phyloP scores from a whole-genome alignment of 2,113 vertebrate species.

The Hucho hucho region DNA sequence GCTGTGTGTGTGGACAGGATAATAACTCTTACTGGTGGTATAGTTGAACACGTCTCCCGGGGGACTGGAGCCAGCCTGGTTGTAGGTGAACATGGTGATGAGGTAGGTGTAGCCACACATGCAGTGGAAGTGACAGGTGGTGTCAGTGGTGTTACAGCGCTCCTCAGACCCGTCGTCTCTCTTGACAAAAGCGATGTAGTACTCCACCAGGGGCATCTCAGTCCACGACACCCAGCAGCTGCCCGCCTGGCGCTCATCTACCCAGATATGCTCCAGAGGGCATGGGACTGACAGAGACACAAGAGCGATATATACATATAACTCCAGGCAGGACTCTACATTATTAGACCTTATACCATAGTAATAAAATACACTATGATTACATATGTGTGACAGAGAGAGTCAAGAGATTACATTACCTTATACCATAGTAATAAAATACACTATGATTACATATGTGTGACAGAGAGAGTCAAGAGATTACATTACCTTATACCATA shows the following conservation, averaged over 20 bases:
- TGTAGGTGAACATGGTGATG: slow-evolving; percentile 86
- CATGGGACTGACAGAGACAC: slow-evolving; percentile 79
- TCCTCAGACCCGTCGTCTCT: slow-evolving; percentile 85
- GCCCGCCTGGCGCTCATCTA: slow-evolving; percentile 75
- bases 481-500: no score
- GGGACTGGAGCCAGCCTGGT: slow-evolving; percentile 83
- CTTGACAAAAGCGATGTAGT: slow-evolving; percentile 87
- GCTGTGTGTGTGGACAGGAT: background rate
- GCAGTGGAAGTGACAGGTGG: slow-evolving; percentile 78
- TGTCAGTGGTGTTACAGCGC: slow-evolving; percentile 84
- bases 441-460: no score
- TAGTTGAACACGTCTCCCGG: slow-evolving; percentile 80
- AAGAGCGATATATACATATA: background rate
- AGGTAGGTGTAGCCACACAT: slow-evolving; percentile 88
- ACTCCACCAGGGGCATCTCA: slow-evolving; percentile 68
- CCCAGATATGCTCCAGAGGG: slow-evolving; percentile 74
- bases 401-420: no score
- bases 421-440: no score
- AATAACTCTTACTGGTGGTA: slow-evolving; percentile 78
- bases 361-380: no score
- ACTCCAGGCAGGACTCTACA: background rate
- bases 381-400: no score
- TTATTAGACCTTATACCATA: background rate
- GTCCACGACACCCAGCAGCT: slow-evolving; percentile 83
- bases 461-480: no score